Base-by-base conservation (phyloP, 2,888 invertebrate genomes). In the Himalopsyche japonica region DNA sequence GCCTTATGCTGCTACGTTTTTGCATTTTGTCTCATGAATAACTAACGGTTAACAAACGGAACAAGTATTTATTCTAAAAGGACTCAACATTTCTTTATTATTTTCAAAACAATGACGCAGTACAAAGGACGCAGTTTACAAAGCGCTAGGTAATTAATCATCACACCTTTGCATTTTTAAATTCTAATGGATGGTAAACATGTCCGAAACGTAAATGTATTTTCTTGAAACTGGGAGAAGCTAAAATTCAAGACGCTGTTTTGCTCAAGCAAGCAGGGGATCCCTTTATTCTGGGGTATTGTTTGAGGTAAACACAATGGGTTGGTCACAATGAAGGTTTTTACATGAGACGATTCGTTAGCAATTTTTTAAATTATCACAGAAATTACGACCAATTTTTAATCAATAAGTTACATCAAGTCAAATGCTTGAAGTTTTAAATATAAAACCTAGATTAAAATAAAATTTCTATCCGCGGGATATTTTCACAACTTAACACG, bases 151-250 rank as follows among this genome's bases (percentile, higher is more conserved):
- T 70, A 70, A 70, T 70, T 70, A 70, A 70, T 70, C 70, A 70
- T 70, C 70, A 70, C 70, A 70, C 70, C 30, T 70, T 70, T 70
- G 70, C 70, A 70, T 70, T 70, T 70, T 70, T 70, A 70, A 70
- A 70, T 70, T 70, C 70, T 70, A 70, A 70, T 70, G 70, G 70
- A 70, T 70, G 70, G 70, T 70, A 70, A 70, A 70, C 64, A 70
- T 70, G 64, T 70, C 64, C 64, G 27, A 70, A 70, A 70, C 70
- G 70, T 12, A 70, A 70, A 70, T 70, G 70, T 70, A 70, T 70
- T 70, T 70, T 27, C 70, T 15, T 70, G 64, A 64, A 64, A 64
- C 20, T 64, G 70, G 70, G 70, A 70, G 70, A 15, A 70, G n/a
- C 12, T 30, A 70, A 70, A 70, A 27, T 27, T 70, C 27, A 70